A percentile compares a stretch with the other conserved stretches of the same genome.
Evolutionary conservation across 23 tunicate genomes (phyloP).

Genomic region (Ascidia mentula): DNA sequence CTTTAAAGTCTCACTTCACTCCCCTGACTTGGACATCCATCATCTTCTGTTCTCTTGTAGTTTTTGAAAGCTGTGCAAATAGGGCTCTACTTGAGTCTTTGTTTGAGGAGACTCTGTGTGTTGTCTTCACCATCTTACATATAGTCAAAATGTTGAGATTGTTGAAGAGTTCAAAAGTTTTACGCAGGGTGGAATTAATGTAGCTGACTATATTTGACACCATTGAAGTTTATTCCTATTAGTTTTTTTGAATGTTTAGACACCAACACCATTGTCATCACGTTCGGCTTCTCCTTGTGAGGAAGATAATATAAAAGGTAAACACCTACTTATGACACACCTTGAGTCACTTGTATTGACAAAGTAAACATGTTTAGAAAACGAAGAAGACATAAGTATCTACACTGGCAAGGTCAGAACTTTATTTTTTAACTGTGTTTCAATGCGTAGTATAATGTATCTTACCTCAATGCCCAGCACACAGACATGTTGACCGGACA

Average conservation of each 20-base stretch:
- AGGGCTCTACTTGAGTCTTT: background rate
- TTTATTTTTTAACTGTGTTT: too few species aligned
- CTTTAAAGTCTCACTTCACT: background rate
- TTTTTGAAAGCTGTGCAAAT: background rate
- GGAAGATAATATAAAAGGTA: background rate
- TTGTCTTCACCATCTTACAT: background rate
- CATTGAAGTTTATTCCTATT: too few species aligned
- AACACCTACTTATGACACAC: too few species aligned
- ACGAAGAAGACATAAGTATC: background rate
- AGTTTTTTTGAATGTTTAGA: background rate
- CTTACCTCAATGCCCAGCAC: background rate
- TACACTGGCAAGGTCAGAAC: background rate
- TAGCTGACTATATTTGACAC: too few species aligned
- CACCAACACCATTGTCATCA: background rate
- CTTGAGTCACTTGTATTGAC: too few species aligned
- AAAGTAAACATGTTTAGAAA: too few species aligned
- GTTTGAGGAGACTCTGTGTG: background rate
- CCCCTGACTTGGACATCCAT: background rate
- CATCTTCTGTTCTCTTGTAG: background rate
- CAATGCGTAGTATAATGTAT: background rate
- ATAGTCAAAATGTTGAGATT: too few species aligned
- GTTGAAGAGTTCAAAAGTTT: too few species aligned
- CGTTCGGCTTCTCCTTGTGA: background rate
- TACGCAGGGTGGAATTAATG: too few species aligned
- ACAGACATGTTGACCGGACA: conserved; percentile 46